These are phyloP conservation scores for Ciconia boyciana DNA, from an alignment of 2,113 vertebrate genomes.

Conservation along the genomic window DNA sequence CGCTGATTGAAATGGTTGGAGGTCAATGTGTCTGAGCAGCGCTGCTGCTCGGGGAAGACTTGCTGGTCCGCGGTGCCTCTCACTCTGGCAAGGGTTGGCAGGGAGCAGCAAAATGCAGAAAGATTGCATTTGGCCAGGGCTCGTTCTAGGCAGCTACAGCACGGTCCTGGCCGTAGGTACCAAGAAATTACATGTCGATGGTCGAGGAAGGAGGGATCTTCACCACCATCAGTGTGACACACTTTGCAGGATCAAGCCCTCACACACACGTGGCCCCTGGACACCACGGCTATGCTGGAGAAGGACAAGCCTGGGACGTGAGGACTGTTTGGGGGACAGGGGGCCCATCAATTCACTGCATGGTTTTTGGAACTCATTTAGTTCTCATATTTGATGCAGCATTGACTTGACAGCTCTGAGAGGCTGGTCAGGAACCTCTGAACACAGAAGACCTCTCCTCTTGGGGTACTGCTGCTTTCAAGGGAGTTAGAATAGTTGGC, in stretches of 20 bases:
- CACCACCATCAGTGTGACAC: not conserved
- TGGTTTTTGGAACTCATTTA: not conserved
- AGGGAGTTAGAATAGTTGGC: not conserved
- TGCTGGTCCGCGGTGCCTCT: accelerated
- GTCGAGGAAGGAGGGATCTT: not conserved
- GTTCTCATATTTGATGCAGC: not conserved
- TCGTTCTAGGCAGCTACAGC: not conserved
- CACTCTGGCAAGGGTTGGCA: not conserved
- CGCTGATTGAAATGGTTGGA: not conserved
- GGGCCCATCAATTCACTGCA: not conserved
- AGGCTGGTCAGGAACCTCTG: not conserved
- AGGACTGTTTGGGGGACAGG: not conserved
- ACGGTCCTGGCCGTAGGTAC: accelerated
- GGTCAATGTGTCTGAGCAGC: not conserved
- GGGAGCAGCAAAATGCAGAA: not conserved
- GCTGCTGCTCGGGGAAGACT: not conserved
- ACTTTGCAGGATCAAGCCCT: not conserved
- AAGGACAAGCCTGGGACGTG: not conserved
- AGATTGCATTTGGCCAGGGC: not conserved
- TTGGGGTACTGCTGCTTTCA: not conserved
- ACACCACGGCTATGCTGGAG: accelerated
- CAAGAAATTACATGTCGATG: accelerated
- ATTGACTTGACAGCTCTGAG: not conserved
- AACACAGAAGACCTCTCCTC: not conserved
- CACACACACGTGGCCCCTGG: no score